Evolutionary conservation across 1,140 invertebrate genomes (phyloP).

Genomic region (Nymphalis io): DNA sequence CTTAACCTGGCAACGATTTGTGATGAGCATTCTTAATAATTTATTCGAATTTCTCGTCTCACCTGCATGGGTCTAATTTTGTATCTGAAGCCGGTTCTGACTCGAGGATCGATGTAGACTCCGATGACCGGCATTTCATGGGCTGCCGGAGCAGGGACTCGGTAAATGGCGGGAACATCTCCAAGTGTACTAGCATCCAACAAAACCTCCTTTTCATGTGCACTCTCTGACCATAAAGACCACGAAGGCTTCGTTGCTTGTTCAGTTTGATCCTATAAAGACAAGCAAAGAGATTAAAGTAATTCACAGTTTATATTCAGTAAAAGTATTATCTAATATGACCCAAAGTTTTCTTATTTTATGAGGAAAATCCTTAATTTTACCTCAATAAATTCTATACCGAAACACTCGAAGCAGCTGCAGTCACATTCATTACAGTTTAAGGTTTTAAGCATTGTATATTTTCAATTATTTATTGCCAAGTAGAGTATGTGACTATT

Average conservation of each 20-base stretch:
- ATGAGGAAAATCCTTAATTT: background rate
- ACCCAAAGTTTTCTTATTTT: background rate
- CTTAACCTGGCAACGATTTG: constrained; percentile 41
- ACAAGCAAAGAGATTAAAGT: background rate
- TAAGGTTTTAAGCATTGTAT: constrained; percentile 44
- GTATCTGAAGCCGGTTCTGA: constrained; percentile 88
- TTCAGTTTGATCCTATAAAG: constrained; percentile 63
- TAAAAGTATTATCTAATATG: background rate
- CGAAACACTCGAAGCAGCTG: constrained; percentile 35
- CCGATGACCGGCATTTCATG: constrained; percentile 88
- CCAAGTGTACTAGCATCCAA: constrained; percentile 82
- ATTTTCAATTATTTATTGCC: constrained; percentile 28
- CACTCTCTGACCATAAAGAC: constrained; percentile 58
- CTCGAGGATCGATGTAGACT: constrained; percentile 86
- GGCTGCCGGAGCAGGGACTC: constrained; percentile 81
- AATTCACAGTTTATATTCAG: background rate
- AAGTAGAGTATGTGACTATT: constrained; percentile 47
- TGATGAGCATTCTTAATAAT: constrained; percentile 35
- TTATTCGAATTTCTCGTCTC: constrained; percentile 64
- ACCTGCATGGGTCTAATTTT: constrained; percentile 85
- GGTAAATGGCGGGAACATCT: constrained; percentile 85
- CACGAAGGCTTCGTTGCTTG: constrained; percentile 54
- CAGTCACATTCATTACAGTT: constrained; percentile 35
- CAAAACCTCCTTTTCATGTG: constrained; percentile 61
- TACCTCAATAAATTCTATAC: constrained; percentile 34